Evolutionary conservation across 2,113 vertebrate species (phyloP), one percentile per base, ranked within the genome.

Genomic region (Poecile atricapillus): DNA sequence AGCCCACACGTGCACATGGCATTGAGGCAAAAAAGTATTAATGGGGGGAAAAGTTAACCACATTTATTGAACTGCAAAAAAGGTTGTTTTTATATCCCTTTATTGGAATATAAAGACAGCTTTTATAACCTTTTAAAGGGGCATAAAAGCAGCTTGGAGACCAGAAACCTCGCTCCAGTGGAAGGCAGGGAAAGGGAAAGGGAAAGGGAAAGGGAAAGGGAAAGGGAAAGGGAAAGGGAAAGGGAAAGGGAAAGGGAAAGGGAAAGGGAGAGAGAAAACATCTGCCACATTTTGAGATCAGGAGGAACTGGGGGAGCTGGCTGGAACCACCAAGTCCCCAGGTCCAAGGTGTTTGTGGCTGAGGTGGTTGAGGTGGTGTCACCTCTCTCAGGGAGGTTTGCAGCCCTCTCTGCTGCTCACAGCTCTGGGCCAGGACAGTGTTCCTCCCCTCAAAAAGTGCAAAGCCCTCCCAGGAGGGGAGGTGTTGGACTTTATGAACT

Each of bases 81-180:
- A 77, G 83, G 62, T 80, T 96, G 90, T 70, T 97, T 97, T 97
- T 95, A 94, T 91, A 88, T 91, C 49, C 56, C 83, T 97, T 97
- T 97, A 97, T 97, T 96, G 94, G 79, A 87, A 84, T 96, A 95
- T 97, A 96, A 97, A 97, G 94, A 68, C 68, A 70, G 93, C 83
- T 91, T 96, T 97, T 95, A 97, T 97, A 97, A 95, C 91, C 94
- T 96, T 97, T 97, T 91, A 97, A 93, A 93, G 95, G 81, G 79
- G 88, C 60, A 70, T 97, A 95, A 97, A 97, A 96, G 69, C 92
- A 93, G 96, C 96, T 93, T 20, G 62, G 96, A 71, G 94, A 94
- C 76, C 64, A 47, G 87, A 90, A 94, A 93, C 80, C 90, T 91
- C 8, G 0, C 49, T 94, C 71, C 13, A 5, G 70, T 79, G 80